Percentiles rank a stretch among this genome's conserved stretches.
Conservation (phyloP, 2,113 vertebrate genomes). For the Phylloscopus trochilus region DNA sequence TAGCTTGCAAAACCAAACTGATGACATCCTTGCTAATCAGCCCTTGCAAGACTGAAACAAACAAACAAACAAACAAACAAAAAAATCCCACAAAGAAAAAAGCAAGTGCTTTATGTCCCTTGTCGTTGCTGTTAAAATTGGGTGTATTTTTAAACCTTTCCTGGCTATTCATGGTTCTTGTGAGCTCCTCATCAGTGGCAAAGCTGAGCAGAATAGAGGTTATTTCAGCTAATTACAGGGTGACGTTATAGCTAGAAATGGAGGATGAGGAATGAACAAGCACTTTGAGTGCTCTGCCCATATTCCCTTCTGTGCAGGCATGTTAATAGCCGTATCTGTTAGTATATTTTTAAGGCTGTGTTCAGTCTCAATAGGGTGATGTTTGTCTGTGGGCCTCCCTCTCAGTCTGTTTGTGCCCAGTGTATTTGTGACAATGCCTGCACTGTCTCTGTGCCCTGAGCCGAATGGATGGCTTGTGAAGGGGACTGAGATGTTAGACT, state of each 20-base stretch:
- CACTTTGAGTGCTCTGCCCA: not conserved
- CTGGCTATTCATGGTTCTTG: not conserved
- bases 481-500: not conserved
- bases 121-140: not conserved
- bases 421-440: conserved; percentile 46
- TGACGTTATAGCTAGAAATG: conserved; percentile 22
- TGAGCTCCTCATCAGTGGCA: not conserved
- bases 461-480: not conserved
- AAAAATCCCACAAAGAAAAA: not conserved
- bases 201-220: conserved; percentile 12
- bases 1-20: not conserved
- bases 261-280: conserved; percentile 25
- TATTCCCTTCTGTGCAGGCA: not conserved
- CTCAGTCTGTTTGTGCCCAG: not conserved
- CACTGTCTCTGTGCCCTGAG: conserved; percentile 46
- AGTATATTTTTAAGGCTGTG: conserved; percentile 36
- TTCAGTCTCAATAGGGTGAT: not conserved
- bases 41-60: not conserved
- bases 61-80: not conserved
- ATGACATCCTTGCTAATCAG: not conserved
- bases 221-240: conserved; percentile 46
- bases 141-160: conserved; percentile 41
- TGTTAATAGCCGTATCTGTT: not conserved
- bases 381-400: conserved; percentile 34
- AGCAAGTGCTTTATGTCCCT: not conserved